Base-by-base conservation (phyloP, 2,113 vertebrate genomes). In the Marmota flaviventris region DNA sequence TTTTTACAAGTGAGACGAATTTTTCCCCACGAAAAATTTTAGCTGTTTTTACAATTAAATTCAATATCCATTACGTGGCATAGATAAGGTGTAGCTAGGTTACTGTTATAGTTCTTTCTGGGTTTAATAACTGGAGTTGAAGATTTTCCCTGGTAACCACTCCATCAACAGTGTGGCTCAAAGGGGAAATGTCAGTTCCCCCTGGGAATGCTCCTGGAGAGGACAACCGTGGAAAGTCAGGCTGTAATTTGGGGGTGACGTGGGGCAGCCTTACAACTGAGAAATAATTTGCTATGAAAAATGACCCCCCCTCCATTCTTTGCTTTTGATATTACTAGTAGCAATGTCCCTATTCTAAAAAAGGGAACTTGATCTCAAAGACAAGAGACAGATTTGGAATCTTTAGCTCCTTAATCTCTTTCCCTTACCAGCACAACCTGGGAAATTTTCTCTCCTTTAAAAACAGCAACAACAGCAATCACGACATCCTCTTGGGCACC, bases 1-100 rank as follows among this genome's bases (percentile, higher is more conserved):
- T 34, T 87, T 93, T 88, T 72, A 91, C n/a, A 84, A 87, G 34
- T 29, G 39, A 90, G 79, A 90, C 34, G 42, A 5, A 92, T 63
- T 10, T 18, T 69, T 73, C 61, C 32, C 17, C 42, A 78, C 17
- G 77, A 72, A n/a, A 67, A 78, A 13, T 45, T 58, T 65, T 53
- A 89, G 45, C 39, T 48, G 2, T 73, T 75, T 86, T 48, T 95
- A 78, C 32, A 83, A 10, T 34, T 82, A 85, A 85, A 77, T 6
- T 51, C 73, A 86, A 42, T 56, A 70, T 78, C 45, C 7, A 37
- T 4, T 61, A 6, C 8, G 11, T 56, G 32, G 29, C n/a, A 56
- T 8, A 83, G 63, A 32, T 29, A 75, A 69, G 39, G 5, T 67
- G 22, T 53, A 51, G 45, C 51, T 65, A 73, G 34, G 29, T 89